Evolutionary conservation across 2,888 invertebrate species (phyloP).

Genomic region (Gastracanthus pulcherrimus): DNA sequence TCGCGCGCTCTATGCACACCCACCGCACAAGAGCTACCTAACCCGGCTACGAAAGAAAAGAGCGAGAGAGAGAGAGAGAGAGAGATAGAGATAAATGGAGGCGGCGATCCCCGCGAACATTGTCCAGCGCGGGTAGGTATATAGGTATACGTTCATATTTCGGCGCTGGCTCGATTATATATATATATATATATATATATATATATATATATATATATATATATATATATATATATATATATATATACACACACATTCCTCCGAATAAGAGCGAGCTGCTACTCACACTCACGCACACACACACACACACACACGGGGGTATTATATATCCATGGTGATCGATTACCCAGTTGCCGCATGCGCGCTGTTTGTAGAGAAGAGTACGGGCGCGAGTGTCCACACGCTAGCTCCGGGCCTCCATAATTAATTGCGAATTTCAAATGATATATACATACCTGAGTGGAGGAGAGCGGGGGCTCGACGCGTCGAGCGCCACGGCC

Average conservation of each 20-base stretch:
- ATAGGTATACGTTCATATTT: conserved; percentile 1
- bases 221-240: no score
- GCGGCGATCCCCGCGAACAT: not conserved
- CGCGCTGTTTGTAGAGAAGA: conserved; percentile 19
- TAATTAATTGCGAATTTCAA: conserved; percentile 52
- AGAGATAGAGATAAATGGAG: conserved; percentile 19
- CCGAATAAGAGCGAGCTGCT: not conserved
- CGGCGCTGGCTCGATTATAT: conserved; percentile 14
- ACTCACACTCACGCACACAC: not conserved
- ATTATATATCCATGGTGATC: conserved; percentile 5
- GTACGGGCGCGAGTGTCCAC: not conserved
- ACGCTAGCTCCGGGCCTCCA: not conserved
- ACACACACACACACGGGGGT: not conserved
- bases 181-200: no score
- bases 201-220: no score
- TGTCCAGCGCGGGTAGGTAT: not conserved
- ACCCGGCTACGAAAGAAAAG: conserved; percentile 12
- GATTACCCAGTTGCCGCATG: conserved; percentile 12
- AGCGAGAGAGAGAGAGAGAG: conserved; percentile 30
- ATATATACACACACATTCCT: no score
- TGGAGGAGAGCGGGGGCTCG: no score
- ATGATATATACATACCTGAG: conserved; percentile 1
- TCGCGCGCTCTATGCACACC: not conserved
- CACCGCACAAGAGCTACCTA: not conserved
- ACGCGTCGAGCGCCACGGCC: not conserved